Percentiles rank a stretch among this genome's conserved stretches.
Evolutionary conservation across 2,113 vertebrate species (phyloP).

Genomic region (Nothocercus julius): DNA sequence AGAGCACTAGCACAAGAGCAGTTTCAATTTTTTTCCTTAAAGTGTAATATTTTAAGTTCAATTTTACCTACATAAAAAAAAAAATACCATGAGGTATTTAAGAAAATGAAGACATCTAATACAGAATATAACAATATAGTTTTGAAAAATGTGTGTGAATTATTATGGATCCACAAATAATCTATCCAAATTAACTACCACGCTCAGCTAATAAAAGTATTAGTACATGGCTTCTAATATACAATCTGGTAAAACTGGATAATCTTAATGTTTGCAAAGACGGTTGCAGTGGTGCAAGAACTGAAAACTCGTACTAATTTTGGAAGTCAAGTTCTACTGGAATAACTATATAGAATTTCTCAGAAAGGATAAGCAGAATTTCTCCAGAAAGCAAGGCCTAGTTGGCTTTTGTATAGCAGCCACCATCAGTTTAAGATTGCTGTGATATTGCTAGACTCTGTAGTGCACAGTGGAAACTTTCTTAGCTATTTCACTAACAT

Average conservation of each 20-base stretch:
- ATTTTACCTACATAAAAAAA: neutral
- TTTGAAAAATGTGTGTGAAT: neutral
- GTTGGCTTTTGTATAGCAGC: neutral
- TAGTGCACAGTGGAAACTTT: neutral
- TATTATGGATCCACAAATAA: neutral
- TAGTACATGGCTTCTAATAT: neutral
- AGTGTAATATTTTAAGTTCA: neutral
- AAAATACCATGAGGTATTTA: neutral
- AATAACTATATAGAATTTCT: neutral
- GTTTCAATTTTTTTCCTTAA: neutral
- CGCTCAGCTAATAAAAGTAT: neutral
- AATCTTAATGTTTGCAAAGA: neutral
- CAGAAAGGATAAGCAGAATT: too few relatives aligned
- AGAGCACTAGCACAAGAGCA: neutral
- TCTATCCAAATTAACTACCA: neutral
- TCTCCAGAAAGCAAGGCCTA: neutral
- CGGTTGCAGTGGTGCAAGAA: neutral
- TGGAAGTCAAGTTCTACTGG: neutral
- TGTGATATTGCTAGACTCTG: neutral
- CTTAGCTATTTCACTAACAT: neutral
- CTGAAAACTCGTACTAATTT: neutral
- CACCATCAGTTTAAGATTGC: neutral
- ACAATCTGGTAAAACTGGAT: neutral
- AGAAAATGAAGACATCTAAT: neutral
- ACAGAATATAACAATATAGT: neutral